Evolutionary conservation across 2,888 invertebrate species (phyloP).

Genomic region (Stenodema calcarata): DNA sequence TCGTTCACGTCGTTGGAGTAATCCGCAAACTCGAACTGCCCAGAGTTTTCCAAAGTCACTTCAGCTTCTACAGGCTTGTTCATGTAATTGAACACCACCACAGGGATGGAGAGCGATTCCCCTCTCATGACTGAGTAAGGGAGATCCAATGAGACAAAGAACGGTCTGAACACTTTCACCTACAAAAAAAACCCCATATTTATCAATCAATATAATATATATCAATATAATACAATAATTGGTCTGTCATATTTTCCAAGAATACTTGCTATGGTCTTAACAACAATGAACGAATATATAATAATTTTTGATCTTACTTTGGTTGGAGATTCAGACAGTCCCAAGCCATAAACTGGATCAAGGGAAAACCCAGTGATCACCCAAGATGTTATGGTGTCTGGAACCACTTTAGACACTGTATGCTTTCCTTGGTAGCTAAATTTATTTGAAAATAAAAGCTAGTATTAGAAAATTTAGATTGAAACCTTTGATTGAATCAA

Average conservation of each 20-base stretch:
- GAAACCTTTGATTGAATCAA: too few relatives aligned
- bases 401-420: constrained; percentile 65
- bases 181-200: constrained; percentile 56
- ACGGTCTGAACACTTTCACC: constrained; percentile 80
- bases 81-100: constrained; percentile 88
- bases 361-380: constrained; percentile 82
- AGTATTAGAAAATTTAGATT: background rate
- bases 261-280: too few relatives aligned
- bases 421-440: constrained; percentile 39
- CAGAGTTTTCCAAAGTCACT: constrained; percentile 83
- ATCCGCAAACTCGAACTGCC: constrained; percentile 82
- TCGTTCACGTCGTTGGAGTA: constrained; percentile 77
- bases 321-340: constrained; percentile 72
- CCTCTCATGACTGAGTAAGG: constrained; percentile 89
- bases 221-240: too few relatives aligned
- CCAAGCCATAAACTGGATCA: constrained; percentile 77
- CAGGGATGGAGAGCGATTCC: constrained; percentile 87
- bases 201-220: too few relatives aligned
- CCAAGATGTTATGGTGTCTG: constrained; percentile 86
- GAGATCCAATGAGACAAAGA: constrained; percentile 84
- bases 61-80: constrained; percentile 78
- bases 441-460: background rate
- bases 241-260: too few relatives aligned
- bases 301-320: constrained; percentile 62
- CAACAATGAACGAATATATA: background rate